Evolutionary conservation across 1,140 invertebrate species (phyloP).

Genomic region (Atta colombica): DNA sequence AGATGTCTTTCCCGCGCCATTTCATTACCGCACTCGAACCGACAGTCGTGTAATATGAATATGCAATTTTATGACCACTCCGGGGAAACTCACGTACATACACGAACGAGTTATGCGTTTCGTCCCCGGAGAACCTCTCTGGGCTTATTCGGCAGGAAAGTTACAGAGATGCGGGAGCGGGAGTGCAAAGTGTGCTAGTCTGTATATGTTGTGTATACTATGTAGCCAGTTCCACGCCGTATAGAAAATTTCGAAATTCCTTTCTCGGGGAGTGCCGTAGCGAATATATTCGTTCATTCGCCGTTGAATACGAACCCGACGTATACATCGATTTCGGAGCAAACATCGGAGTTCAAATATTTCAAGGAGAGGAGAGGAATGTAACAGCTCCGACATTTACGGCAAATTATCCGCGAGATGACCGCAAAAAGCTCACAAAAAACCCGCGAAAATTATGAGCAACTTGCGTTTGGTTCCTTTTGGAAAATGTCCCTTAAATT

Average conservation of each 20-base stretch:
- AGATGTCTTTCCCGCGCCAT: slow-evolving; percentile 67
- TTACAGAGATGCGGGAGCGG: slow-evolving; percentile 37
- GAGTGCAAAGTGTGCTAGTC: slow-evolving; percentile 23
- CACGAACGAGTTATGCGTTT: slow-evolving; percentile 70
- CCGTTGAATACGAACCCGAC: no score
- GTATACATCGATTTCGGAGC: not conserved
- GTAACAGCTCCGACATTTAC: no score
- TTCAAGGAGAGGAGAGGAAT: no score
- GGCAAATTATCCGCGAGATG: slow-evolving; percentile 32
- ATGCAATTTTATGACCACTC: slow-evolving; percentile 77
- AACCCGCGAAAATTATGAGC: slow-evolving; percentile 19
- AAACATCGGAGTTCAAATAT: not conserved
- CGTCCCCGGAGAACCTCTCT: slow-evolving; percentile 55
- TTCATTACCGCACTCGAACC: slow-evolving; percentile 71
- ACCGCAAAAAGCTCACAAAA: not conserved
- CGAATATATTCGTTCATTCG: slow-evolving; percentile 17
- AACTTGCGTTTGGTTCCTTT: not conserved
- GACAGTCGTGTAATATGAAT: slow-evolving; percentile 73
- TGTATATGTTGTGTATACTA: not conserved
- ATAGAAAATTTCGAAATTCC: slow-evolving; percentile 66
- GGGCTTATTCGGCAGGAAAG: slow-evolving; percentile 72
- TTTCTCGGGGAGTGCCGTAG: slow-evolving; percentile 37
- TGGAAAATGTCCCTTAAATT: not conserved
- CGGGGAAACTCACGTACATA: slow-evolving; percentile 67
- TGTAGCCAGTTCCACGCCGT: not conserved